A percentile compares a stretch with the other conserved stretches of the same genome.
phyloP scores from a whole-genome alignment of 2,113 vertebrate species.

The Phaetusa simplex region DNA sequence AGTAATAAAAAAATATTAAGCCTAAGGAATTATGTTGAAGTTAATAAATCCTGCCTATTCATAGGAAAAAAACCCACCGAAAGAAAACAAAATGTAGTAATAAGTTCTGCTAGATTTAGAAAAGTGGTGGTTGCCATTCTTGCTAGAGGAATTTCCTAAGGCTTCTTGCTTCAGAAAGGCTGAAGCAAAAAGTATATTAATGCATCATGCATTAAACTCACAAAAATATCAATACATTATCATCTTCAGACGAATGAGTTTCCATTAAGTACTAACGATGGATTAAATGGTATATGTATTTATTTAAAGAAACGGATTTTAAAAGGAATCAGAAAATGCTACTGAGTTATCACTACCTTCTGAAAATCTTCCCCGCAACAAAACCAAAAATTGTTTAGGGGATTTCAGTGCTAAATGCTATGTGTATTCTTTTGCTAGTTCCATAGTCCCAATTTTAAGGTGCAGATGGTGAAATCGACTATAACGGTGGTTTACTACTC shows the following conservation, averaged over 20 bases:
- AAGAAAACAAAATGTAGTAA: not conserved
- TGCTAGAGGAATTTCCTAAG: not conserved
- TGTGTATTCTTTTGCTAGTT: slow-evolving; percentile 22
- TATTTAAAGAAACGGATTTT: not conserved
- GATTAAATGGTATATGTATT: not conserved
- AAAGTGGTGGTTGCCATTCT: not conserved
- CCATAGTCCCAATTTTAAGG: slow-evolving; percentile 41
- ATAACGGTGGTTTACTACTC: slow-evolving; percentile 51
- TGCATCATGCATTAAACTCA: not conserved
- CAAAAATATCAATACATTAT: not conserved
- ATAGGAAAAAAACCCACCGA: not conserved
- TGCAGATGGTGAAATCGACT: slow-evolving; percentile 60
- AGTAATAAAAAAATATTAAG: not conserved
- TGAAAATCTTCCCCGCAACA: not conserved
- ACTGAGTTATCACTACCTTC: not conserved
- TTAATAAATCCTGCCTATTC: not conserved
- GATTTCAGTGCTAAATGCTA: not conserved
- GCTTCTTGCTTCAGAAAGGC: not conserved
- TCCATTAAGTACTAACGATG: not conserved
- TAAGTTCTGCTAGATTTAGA: not conserved
- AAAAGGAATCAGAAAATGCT: not conserved
- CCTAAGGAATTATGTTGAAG: not conserved
- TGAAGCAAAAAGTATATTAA: not conserved
- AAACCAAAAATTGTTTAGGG: not conserved
- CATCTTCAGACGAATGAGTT: not conserved